Conservation (phyloP, 2,113 vertebrate genomes). For the Tetraodon nigroviridis region DNA sequence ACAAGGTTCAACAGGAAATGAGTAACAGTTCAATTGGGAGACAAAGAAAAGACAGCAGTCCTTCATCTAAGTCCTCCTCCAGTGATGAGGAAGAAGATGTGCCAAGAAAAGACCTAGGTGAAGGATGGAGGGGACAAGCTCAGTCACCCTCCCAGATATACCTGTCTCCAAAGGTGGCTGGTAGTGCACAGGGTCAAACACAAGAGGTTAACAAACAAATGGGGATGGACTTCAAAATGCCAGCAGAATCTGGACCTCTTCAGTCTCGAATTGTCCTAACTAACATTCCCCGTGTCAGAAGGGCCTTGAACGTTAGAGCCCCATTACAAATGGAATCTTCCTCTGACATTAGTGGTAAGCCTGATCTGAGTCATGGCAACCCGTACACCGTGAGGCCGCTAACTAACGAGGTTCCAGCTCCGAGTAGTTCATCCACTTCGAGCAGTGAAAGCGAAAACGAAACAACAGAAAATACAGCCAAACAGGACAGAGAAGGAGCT, state of each 20-base stretch:
- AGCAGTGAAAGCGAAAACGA: slow-evolving; percentile 23
- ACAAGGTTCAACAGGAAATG: not conserved
- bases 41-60: not conserved
- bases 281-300: slow-evolving; percentile 1
- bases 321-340: slow-evolving; percentile 6
- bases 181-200: not conserved
- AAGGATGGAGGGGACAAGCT: not conserved
- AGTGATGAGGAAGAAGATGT: slow-evolving; percentile 13
- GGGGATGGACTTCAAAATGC: not conserved
- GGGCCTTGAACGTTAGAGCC: slow-evolving; percentile 6
- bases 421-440: slow-evolving; percentile 14
- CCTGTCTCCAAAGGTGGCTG: not conserved
- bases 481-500: slow-evolving; percentile 13
- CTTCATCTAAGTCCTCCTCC: slow-evolving; percentile 5
- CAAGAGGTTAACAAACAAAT: not conserved
- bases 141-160: too few relatives aligned
- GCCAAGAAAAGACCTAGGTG: not conserved
- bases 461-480: not conserved
- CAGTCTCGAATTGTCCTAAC: not conserved
- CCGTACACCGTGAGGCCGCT: slow-evolving; percentile 19
- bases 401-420: slow-evolving; percentile 32
- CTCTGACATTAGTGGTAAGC: slow-evolving; percentile 24
- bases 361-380: slow-evolving; percentile 30
- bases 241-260: not conserved
- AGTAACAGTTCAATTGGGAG: not conserved